Evolutionary conservation across 2,888 invertebrate species (phyloP).

Genomic region (Coelinius sp.): DNA sequence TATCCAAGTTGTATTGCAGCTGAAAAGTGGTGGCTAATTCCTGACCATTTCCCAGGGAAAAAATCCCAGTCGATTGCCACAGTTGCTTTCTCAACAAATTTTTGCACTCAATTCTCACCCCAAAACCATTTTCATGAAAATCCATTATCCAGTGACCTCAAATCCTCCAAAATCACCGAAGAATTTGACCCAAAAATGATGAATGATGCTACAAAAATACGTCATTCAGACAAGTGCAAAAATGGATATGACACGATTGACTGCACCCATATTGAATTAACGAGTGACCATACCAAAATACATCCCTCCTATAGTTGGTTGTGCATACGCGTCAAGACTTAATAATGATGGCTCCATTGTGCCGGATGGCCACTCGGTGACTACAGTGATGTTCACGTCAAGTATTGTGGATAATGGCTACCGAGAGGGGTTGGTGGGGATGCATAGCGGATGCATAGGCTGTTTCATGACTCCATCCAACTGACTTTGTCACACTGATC

Average conservation of each 20-base stretch:
- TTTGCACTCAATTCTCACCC: background rate
- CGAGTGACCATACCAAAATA: slow-evolving; percentile 16
- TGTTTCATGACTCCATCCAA: background rate
- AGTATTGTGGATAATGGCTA: slow-evolving; percentile 13
- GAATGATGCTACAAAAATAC: background rate
- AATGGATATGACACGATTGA: background rate
- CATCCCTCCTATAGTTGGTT: background rate
- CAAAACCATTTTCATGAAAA: background rate
- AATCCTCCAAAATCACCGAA: background rate
- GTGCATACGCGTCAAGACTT: slow-evolving; percentile 19
- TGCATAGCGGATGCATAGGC: background rate
- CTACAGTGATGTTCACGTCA: slow-evolving; percentile 3
- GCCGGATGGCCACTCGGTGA: slow-evolving; percentile 2
- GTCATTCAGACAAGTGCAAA: background rate
- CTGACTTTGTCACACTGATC: slow-evolving; percentile 18
- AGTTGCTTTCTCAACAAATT: background rate
- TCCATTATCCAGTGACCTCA: background rate
- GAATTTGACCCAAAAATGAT: background rate
- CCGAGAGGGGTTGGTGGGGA: background rate
- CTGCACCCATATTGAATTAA: background rate
- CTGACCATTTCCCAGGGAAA: background rate
- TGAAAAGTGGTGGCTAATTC: background rate
- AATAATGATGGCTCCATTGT: slow-evolving; percentile 28
- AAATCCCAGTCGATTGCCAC: background rate
- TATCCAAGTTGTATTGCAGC: background rate